Percentiles rank a stretch among this genome's conserved stretches.
phyloP scores from a whole-genome alignment of 1,140 invertebrate genomes.

The Myzus persicae region DNA sequence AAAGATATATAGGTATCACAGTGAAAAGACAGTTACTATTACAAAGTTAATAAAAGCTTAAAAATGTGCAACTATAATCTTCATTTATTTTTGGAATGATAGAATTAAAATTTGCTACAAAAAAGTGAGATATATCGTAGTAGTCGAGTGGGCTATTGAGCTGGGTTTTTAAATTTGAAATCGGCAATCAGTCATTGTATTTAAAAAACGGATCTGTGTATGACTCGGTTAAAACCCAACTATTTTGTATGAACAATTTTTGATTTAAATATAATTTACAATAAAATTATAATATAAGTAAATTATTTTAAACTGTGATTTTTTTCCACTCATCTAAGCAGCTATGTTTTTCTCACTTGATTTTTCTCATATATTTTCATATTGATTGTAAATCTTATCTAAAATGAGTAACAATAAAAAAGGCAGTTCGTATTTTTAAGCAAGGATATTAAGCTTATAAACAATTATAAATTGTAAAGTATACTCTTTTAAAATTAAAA shows the following conservation, averaged over 20 bases:
- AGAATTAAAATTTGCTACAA: background rate
- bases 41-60: slow-evolving; percentile 23
- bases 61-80: slow-evolving; percentile 5
- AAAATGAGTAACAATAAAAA: too few species aligned
- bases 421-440: too few species aligned
- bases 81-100: background rate
- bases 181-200: background rate
- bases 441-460: background rate
- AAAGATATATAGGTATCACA: background rate
- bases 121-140: background rate
- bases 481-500: background rate
- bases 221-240: background rate
- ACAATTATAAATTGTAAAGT: background rate
- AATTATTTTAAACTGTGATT: background rate
- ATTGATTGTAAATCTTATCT: background rate
- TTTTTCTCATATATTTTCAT: background rate
- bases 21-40: background rate
- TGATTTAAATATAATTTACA: background rate
- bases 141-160: background rate
- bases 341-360: background rate
- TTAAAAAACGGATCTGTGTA: background rate
- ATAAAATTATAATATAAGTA: background rate
- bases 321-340: background rate
- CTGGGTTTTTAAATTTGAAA: background rate
- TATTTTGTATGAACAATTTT: background rate